A percentile compares a stretch with the other conserved stretches of the same genome.
Conservation (phyloP, 2,797 vertebrate species). For the Nasua narica region DNA sequence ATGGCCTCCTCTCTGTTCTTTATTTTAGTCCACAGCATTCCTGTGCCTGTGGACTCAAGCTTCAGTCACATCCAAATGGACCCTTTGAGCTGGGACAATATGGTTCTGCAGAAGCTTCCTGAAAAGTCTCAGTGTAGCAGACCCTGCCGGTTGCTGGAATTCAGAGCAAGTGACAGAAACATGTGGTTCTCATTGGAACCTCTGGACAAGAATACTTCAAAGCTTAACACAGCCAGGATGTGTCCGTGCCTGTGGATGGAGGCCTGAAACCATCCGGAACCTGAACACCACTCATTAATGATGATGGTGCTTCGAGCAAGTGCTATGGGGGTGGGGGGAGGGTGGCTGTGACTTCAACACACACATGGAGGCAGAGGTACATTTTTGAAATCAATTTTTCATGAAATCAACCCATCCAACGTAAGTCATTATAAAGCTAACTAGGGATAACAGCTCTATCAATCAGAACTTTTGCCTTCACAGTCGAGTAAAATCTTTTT, state of each 20-base stretch:
- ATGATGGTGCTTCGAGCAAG: constrained; percentile 60
- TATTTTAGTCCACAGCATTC: background rate
- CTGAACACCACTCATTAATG: constrained; percentile 65
- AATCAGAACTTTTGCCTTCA: constrained; percentile 63
- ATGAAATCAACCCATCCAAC: constrained; percentile 50
- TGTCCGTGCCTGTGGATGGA: constrained; percentile 50
- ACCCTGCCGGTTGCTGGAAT: background rate
- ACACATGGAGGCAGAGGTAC: constrained; percentile 37
- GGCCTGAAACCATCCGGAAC: constrained; percentile 69
- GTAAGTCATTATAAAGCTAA: constrained; percentile 69
- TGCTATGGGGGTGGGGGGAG: constrained; percentile 39
- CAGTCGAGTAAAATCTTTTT: constrained; percentile 51
- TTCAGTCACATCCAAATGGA: background rate
- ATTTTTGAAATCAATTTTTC: constrained; percentile 58
- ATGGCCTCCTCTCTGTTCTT: background rate
- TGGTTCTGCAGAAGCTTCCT: background rate
- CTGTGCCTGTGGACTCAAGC: background rate
- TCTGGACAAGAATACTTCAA: constrained; percentile 69
- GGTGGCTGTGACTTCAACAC: constrained; percentile 58
- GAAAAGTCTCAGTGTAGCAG: background rate
- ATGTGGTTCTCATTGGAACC: constrained; percentile 73
- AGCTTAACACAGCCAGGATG: constrained; percentile 55
- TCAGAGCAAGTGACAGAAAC: constrained; percentile 55
- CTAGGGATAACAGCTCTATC: constrained; percentile 77
- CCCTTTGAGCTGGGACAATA: background rate